Evolutionary conservation across 2,888 invertebrate genomes (phyloP).

Genomic region (Magallana nippona): DNA sequence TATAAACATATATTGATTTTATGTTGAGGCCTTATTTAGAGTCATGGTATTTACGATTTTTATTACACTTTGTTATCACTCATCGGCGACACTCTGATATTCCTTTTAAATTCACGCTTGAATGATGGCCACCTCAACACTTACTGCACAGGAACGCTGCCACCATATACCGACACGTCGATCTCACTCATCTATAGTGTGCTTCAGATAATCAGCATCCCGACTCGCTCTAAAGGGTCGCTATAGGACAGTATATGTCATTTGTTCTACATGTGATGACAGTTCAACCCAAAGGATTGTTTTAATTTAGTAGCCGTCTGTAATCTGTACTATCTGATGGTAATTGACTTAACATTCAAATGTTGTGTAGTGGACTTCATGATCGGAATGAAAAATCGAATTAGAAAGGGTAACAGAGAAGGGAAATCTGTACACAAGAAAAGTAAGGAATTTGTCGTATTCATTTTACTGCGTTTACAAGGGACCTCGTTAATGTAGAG

Average conservation of each 20-base stretch:
- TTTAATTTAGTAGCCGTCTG: no score
- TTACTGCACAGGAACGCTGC: neutral
- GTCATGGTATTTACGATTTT: neutral
- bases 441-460: neutral
- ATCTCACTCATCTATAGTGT: neutral
- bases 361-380: neutral
- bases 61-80: neutral
- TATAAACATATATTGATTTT: constrained; percentile 21
- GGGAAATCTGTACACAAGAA: neutral
- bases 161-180: neutral
- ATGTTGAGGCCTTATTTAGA: neutral
- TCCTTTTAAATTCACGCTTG: constrained; percentile 1
- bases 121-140: neutral
- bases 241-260: no score
- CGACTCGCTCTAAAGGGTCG: neutral
- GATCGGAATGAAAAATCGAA: neutral
- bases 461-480: neutral
- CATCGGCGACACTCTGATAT: neutral
- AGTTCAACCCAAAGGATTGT: no score
- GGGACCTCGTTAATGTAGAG: neutral
- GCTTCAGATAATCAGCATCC: neutral
- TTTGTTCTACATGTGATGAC: neutral
- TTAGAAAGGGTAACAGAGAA: neutral
- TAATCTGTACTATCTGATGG: no score
- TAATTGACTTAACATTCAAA: neutral